Base-by-base conservation (phyloP, 2,888 invertebrate genomes). In the Parasteatoda lunata region DNA sequence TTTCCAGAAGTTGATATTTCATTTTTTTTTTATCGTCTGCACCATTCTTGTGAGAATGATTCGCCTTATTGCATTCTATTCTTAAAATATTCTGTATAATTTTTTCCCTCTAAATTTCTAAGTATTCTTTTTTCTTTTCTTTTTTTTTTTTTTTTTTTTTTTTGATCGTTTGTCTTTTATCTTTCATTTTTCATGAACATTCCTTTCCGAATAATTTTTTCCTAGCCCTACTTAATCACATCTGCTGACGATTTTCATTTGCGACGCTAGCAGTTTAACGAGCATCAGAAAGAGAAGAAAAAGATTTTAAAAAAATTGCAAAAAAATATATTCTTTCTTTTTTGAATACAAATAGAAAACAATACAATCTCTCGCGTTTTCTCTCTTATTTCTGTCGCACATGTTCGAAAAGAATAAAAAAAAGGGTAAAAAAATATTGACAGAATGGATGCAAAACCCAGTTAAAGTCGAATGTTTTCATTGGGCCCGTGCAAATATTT, bases 371-470 rank as follows among this genome's bases (percentile, higher is more conserved):
- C n/a, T 59, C 59, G 59, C n/a, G 9, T 59, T 59, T 9, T 59
- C n/a, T 30, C n/a, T 59, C 59, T 4, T 59, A 59, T n/a, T 59
- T 59, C 59, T 59, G 59, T 9, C n/a, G 59, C 59, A 7, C n/a
- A 59, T n/a, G n/a, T 59, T 13, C 11, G 8, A 59, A 59, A n/a
- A 13, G 9, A 59, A 59, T 9, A 59, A 59, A n/a, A 59, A 11
- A 11, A n/a, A 1, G n/a, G n/a, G 59, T 54, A 59, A 75, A 75
- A 75, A 75, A 75, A 75, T 75, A 75, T 75, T 75, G 75, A 75
- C 75, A 75, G 47, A 59, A n/a, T 30, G 49, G 59, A 48, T 8
- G 70, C 48, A 13, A 48, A 70, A 30, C 30, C 73, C 30, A 30
- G 73, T n/a, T 30, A 52, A 52, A 54, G 15, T 15, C 75, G 75